These are phyloP conservation scores for Fissipunctia ypsillon DNA, from an alignment of 2,888 invertebrate genomes.

Conservation along the genomic window DNA sequence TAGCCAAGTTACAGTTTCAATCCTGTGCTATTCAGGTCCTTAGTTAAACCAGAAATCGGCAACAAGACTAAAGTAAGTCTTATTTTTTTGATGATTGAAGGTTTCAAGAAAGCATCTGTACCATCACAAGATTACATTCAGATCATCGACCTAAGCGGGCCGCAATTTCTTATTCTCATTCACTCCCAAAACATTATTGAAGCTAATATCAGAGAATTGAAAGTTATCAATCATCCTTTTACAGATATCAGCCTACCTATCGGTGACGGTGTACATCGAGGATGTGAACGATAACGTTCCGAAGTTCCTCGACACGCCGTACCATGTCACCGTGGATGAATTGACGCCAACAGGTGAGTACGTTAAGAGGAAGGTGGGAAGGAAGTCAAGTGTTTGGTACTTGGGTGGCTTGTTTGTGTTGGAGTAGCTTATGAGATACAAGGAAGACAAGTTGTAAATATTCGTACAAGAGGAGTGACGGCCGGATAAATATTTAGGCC, in stretches of 20 bases:
- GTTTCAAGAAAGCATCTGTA: neutral
- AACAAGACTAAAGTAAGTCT: no score
- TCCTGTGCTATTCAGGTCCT: no score
- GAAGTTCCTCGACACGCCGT: constrained; percentile 94
- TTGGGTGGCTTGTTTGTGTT: constrained; percentile 7
- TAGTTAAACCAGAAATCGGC: no score
- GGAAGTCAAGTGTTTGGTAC: neutral
- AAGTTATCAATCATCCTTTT: neutral
- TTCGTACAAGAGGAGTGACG: neutral
- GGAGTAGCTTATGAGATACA: neutral
- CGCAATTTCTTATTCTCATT: neutral
- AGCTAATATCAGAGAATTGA: neutral
- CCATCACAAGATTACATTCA: neutral
- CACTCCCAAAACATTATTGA: neutral
- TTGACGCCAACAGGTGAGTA: constrained; percentile 93
- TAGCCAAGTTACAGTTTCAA: no score
- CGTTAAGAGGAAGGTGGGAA: neutral
- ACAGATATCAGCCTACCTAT: constrained; percentile 95
- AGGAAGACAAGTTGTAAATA: neutral
- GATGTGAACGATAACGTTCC: constrained; percentile 97
- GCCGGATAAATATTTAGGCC: neutral
- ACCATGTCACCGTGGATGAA: constrained; percentile 95
- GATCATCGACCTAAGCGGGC: neutral
- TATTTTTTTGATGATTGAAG: neutral
- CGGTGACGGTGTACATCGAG: constrained; percentile 96